phyloP scores from a whole-genome alignment of 1,140 invertebrate species.

The Lethocerus indicus region DNA sequence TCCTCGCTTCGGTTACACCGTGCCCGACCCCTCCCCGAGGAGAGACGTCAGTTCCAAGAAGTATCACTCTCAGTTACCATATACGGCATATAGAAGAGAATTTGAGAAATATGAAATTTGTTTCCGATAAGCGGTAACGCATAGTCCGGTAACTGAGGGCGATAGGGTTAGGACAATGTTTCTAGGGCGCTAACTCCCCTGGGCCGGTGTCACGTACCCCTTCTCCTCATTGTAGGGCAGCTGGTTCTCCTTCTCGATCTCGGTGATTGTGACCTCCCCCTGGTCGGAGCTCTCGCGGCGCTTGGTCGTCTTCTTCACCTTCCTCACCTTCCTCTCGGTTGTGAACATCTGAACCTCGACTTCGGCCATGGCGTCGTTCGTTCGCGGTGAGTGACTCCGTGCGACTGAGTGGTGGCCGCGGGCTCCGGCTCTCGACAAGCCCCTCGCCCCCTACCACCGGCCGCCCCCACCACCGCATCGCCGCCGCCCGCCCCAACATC shows the following conservation, averaged over 20 bases:
- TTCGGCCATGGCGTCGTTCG: slow-evolving; percentile 47
- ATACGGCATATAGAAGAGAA: too few relatives aligned
- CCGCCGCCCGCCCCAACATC: slow-evolving; percentile 15
- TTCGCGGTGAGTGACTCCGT: slow-evolving; percentile 6
- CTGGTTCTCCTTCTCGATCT: slow-evolving; percentile 50
- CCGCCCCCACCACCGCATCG: slow-evolving; percentile 12
- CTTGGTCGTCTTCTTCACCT: slow-evolving; percentile 73
- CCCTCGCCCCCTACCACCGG: slow-evolving; percentile 7
- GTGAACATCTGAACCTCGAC: slow-evolving; percentile 68
- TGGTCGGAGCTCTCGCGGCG: slow-evolving; percentile 48
- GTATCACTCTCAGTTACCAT: too few relatives aligned
- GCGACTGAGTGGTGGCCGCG: slow-evolving; percentile 6
- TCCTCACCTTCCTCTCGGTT: slow-evolving; percentile 69
- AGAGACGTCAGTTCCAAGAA: too few relatives aligned
- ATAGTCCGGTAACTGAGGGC: too few relatives aligned
- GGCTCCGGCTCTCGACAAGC: slow-evolving; percentile 18
- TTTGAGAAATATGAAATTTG: too few relatives aligned
- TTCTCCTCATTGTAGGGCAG: slow-evolving; percentile 45
- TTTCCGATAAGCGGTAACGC: too few relatives aligned
- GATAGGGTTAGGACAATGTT: too few relatives aligned
- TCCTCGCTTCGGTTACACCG: too few relatives aligned
- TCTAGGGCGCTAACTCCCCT: too few relatives aligned
- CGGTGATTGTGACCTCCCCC: slow-evolving; percentile 56
- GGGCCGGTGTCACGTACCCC: slow-evolving; percentile 2
- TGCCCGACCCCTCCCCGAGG: too few relatives aligned